phyloP scores from a whole-genome alignment of 2,797 vertebrate genomes.

The Tragelaphus eurycerus region DNA sequence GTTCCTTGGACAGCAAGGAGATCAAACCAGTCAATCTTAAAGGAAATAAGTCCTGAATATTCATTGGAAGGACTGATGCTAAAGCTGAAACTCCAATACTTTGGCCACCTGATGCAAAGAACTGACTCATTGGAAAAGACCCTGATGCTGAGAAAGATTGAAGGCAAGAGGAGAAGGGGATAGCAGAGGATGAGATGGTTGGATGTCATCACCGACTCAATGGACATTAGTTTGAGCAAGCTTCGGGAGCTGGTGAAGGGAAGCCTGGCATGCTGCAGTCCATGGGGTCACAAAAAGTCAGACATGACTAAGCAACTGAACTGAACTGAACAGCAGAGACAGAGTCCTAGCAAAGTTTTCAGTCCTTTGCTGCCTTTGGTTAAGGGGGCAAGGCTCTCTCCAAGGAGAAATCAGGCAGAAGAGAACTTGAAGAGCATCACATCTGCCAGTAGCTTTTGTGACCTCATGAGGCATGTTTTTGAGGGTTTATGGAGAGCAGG shows the following conservation, averaged over 20 bases:
- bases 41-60: neutral
- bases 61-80: neutral
- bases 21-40: neutral
- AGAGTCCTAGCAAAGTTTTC: neutral
- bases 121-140: neutral
- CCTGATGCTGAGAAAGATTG: neutral
- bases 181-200: fast-evolving
- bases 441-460: neutral
- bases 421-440: neutral
- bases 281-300: neutral
- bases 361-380: fast-evolving
- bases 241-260: neutral
- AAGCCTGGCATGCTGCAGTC: neutral
- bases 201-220: neutral
- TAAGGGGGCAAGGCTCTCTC: neutral
- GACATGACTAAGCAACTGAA: neutral
- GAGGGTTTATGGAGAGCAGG: neutral
- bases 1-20: neutral
- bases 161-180: neutral
- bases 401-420: neutral
- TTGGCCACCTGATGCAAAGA: neutral
- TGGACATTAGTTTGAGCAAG: neutral
- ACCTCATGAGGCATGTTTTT: neutral
- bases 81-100: neutral
- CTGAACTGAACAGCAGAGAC: neutral